These are phyloP conservation scores for Calosoma granatense DNA, from an alignment of 1,140 invertebrate genomes.

Conservation along the genomic window DNA sequence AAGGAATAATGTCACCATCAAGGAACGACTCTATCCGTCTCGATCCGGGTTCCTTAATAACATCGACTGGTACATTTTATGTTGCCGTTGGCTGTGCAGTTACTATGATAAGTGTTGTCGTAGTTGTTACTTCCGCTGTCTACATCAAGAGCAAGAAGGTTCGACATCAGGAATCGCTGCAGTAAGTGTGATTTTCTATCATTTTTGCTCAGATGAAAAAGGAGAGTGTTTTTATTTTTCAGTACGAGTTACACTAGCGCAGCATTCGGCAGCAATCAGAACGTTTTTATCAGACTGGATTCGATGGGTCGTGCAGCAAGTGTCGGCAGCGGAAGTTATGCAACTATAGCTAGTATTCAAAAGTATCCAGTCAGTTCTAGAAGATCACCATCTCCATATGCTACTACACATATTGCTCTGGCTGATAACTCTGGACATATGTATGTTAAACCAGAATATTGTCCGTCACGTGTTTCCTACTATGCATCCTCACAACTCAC, in stretches of 20 bases:
- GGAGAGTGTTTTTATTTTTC: constrained; percentile 17
- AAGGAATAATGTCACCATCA: constrained; percentile 42
- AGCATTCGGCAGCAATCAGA: constrained; percentile 57
- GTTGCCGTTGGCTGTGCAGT: constrained; percentile 71
- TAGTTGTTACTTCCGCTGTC: constrained; percentile 57
- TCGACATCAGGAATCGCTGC: constrained; percentile 58
- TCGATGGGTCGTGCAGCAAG: constrained; percentile 53
- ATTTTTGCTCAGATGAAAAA: constrained; percentile 4
- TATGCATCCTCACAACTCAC: constrained; percentile 48
- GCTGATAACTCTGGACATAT: constrained; percentile 36
- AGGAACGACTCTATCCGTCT: constrained; percentile 52
- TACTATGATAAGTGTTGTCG: constrained; percentile 60
- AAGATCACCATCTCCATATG: constrained; percentile 52
- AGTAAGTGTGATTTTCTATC: constrained; percentile 43
- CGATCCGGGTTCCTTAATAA: constrained; percentile 49
- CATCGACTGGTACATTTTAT: constrained; percentile 58
- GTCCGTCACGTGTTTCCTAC: constrained; percentile 45
- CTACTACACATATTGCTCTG: constrained; percentile 45
- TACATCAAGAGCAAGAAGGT: constrained; percentile 71
- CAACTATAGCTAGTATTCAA: constrained; percentile 66
- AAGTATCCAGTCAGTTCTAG: constrained; percentile 46
- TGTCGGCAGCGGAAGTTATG: constrained; percentile 66
- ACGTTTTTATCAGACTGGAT: constrained; percentile 60
- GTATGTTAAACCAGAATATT: constrained; percentile 41
- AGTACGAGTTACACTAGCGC: constrained; percentile 58